These are phyloP conservation scores for Mormoops blainvillei DNA, from an alignment of 2,113 vertebrate species.

Conservation along the genomic window DNA sequence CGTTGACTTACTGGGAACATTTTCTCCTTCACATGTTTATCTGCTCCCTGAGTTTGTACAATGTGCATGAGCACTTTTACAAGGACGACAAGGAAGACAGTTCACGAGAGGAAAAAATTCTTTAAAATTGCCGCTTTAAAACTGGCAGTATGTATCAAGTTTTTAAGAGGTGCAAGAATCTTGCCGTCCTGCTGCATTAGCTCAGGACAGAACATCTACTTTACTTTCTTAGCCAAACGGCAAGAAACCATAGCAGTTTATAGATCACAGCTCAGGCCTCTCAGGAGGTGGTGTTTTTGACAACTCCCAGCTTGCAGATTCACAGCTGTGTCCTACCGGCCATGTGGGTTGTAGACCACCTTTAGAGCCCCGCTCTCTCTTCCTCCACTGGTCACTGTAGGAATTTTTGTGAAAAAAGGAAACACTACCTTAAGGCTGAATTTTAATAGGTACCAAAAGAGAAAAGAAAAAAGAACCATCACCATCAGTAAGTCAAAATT, in stretches of 20 bases:
- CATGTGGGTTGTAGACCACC: not conserved
- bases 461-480: not conserved
- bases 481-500: not conserved
- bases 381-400: not conserved
- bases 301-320: not conserved
- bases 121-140: not conserved
- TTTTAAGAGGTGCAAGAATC: not conserved
- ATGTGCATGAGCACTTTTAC: not conserved
- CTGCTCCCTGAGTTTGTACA: not conserved
- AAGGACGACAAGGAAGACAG: not conserved
- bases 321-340: not conserved
- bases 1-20: not conserved
- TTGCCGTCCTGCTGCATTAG: not conserved
- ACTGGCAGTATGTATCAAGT: not conserved
- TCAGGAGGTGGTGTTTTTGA: not conserved
- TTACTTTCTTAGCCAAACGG: not conserved
- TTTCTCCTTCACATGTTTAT: not conserved
- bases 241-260: not conserved
- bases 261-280: accelerated
- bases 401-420: not conserved
- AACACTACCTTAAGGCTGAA: not conserved
- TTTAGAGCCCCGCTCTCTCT: no score
- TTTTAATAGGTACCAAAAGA: not conserved
- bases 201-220: not conserved
- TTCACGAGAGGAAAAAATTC: not conserved